phyloP scores from a whole-genome alignment of 2,888 invertebrate species.

The Apodemia zela region DNA sequence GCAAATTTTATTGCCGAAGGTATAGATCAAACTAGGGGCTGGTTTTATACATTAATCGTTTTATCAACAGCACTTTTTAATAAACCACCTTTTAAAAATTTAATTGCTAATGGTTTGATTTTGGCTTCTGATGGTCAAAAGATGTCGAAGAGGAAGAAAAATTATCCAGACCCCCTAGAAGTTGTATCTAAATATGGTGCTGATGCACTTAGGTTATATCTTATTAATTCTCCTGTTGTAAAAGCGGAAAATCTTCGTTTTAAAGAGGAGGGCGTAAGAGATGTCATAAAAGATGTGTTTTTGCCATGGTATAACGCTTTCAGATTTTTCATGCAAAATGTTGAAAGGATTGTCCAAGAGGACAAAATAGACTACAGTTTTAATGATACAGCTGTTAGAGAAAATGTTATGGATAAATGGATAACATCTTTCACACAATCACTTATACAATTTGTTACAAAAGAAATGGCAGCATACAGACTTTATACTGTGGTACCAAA shows the following conservation, averaged over 20 bases:
- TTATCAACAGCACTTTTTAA: slow-evolving; percentile 97
- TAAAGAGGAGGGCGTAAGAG: slow-evolving; percentile 97
- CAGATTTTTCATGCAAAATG: slow-evolving; percentile 96
- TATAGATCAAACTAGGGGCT: slow-evolving; percentile 98
- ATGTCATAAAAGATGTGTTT: slow-evolving; percentile 98
- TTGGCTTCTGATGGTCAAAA: slow-evolving; percentile 99
- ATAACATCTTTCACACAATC: slow-evolving; percentile 98
- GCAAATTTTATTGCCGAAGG: slow-evolving; percentile 99
- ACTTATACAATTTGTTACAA: slow-evolving; percentile 90
- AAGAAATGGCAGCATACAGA: slow-evolving; percentile 96
- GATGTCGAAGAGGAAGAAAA: slow-evolving; percentile 99
- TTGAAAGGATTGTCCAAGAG: slow-evolving; percentile 88
- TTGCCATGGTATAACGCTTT: slow-evolving; percentile 98
- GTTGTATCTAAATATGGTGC: slow-evolving; percentile 96
- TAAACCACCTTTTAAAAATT: slow-evolving; percentile 98
- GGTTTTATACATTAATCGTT: slow-evolving; percentile 99
- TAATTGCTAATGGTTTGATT: slow-evolving; percentile 97
- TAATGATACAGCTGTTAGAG: slow-evolving; percentile 73
- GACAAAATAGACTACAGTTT: slow-evolving; percentile 78
- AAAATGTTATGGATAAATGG: slow-evolving; percentile 98
- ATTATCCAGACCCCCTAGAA: slow-evolving; percentile 98
- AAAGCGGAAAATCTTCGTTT: slow-evolving; percentile 97
- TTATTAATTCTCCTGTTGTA: slow-evolving; percentile 99
- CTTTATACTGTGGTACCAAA: slow-evolving; percentile 97
- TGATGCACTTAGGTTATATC: slow-evolving; percentile 96